Percentiles rank a stretch among this genome's conserved stretches.
These are phyloP conservation scores for Holcopasites calliopsidis DNA, from an alignment of 1,140 invertebrate species.

Conservation along the genomic window DNA sequence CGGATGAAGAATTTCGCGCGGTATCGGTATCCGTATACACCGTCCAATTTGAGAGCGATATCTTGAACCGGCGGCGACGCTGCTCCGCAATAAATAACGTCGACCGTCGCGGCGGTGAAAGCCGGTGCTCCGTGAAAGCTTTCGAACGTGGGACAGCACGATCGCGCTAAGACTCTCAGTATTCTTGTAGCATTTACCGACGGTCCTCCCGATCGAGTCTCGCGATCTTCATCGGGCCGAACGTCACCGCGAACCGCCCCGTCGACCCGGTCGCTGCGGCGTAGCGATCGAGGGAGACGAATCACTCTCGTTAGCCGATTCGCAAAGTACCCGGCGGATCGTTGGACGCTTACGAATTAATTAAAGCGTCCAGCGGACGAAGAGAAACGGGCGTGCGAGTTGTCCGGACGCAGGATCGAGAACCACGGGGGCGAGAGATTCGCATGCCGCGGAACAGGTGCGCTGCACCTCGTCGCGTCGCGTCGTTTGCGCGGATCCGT, in stretches of 20 bases:
- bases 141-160: no score
- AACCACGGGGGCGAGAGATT: conserved; percentile 43
- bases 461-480: conserved; percentile 21
- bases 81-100: conserved; percentile 67
- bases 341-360: conserved; percentile 17
- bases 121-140: no score
- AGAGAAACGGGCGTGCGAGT: not conserved
- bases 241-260: no score
- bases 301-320: not conserved
- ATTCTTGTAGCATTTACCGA: no score
- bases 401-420: not conserved
- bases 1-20: conserved; percentile 55
- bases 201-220: no score
- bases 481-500: conserved; percentile 15
- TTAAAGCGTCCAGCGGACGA: not conserved
- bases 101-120: no score
- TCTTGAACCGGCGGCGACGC: conserved; percentile 66
- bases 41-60: conserved; percentile 70
- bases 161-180: no score
- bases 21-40: conserved; percentile 53
- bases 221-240: no score
- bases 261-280: not conserved
- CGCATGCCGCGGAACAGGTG: conserved; percentile 60
- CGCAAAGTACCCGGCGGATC: no score
- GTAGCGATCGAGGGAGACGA: not conserved